A percentile compares a stretch with the other conserved stretches of the same genome.
Evolutionary conservation across 92 coral and sea anemone species (phyloP).

Genomic region (Montipora capitata): DNA sequence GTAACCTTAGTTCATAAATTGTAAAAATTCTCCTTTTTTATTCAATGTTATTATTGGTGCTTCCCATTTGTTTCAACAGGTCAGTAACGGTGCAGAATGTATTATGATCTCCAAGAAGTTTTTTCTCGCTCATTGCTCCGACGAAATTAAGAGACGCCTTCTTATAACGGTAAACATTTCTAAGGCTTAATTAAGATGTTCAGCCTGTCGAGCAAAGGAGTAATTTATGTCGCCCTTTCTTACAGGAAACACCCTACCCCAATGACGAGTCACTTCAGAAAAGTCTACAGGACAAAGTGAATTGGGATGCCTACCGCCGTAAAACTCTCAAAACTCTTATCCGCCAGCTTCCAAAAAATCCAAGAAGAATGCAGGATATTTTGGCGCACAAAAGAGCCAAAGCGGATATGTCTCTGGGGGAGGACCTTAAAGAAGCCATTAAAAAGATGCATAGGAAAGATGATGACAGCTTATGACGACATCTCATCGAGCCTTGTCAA

Average conservation of each 20-base stretch:
- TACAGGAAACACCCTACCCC: constrained; percentile 94
- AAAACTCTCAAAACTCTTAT: constrained; percentile 82
- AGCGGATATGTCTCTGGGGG: constrained; percentile 74
- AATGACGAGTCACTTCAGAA: constrained; percentile 90
- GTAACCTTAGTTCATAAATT: neutral
- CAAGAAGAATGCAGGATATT: constrained; percentile 72
- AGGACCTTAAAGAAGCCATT: constrained; percentile 75
- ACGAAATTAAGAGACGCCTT: constrained; percentile 87
- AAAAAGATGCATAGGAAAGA: constrained; percentile 63
- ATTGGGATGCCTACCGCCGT: constrained; percentile 94
- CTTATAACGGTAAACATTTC: constrained; percentile 74
- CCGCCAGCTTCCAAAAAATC: constrained; percentile 57
- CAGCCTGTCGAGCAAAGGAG: neutral
- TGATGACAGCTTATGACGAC: constrained; percentile 32
- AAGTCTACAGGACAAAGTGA: constrained; percentile 92
- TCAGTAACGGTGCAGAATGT: constrained; percentile 97
- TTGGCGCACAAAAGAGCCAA: constrained; percentile 64
- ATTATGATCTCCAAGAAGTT: constrained; percentile 97
- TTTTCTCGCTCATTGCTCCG: constrained; percentile 89
- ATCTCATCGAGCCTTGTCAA: neutral
- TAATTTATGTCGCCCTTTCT: neutral
- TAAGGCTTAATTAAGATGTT: neutral
- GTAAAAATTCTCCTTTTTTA: neutral
- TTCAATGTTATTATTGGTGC: neutral
- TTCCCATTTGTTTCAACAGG: constrained; percentile 54